phyloP scores from a whole-genome alignment of 2,888 invertebrate species.

The Dermolepida albohirtum region DNA sequence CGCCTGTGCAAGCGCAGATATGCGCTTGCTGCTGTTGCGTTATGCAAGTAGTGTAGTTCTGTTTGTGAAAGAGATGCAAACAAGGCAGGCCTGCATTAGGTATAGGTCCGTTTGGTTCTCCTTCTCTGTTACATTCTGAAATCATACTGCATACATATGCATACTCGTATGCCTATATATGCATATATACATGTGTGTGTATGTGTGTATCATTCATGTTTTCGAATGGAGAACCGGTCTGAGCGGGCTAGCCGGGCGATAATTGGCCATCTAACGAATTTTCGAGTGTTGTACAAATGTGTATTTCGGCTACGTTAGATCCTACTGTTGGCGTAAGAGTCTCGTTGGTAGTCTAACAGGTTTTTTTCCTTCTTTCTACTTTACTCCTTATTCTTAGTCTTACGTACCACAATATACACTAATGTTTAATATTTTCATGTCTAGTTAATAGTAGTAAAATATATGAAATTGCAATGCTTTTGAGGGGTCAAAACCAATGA shows the following conservation, averaged over 20 bases:
- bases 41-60: slow-evolving; percentile 41
- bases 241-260: slow-evolving; percentile 35
- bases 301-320: slow-evolving; percentile 30
- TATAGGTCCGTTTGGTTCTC: slow-evolving; percentile 24
- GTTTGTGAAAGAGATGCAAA: slow-evolving; percentile 26
- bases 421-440: slow-evolving; percentile 11
- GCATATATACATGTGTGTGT: slow-evolving; percentile 17
- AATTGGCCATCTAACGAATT: slow-evolving; percentile 44
- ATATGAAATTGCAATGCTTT: neutral
- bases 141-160: too few species aligned
- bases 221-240: slow-evolving; percentile 41
- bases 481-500: neutral
- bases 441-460: neutral
- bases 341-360: slow-evolving; percentile 47
- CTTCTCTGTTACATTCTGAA: slow-evolving; percentile 12
- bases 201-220: slow-evolving; percentile 33
- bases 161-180: neutral
- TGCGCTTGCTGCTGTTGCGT: slow-evolving; percentile 45
- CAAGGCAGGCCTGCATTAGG: slow-evolving; percentile 19
- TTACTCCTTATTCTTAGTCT: slow-evolving; percentile 2
- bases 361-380: slow-evolving; percentile 47
- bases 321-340: slow-evolving; percentile 42
- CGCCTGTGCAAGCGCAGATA: slow-evolving; percentile 53
- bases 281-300: slow-evolving; percentile 38
- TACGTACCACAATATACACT: slow-evolving; percentile 12